Evolutionary conservation across 1,140 invertebrate species (phyloP), one percentile per base, ranked within the genome.

Genomic region (Asobara japonica): DNA sequence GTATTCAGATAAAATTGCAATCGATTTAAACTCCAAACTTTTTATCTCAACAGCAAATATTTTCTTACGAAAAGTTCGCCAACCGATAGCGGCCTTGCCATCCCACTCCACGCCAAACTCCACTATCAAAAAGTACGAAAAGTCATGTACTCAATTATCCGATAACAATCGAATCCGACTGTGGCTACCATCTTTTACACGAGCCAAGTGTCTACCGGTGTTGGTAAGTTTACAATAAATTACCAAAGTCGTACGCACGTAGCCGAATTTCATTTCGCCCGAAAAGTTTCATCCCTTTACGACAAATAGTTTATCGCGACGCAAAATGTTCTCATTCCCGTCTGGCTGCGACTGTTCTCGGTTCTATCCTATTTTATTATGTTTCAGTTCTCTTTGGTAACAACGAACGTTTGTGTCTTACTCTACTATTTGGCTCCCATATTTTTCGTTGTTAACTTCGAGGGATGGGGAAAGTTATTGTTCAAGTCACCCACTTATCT

Each of bases 401-500:
- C 73, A 73, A 74, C 76, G 60, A 67, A 56, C 61, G 51, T 69
- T 80, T 69, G 78, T 80, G 74, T 73, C 70, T 67, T 48, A 69
- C 64, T 61, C 72, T 74, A 74, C 74, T 75, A 74, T 72, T 75
- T 67, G 71, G 48, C 36, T 36, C 74, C 71, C 72, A 48, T 18
- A 69, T 69, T 64, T 62, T 62, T 70, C 65, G 68, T 76, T 51
- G 66, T 56, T n/a, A n/a, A n/a, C n/a, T n/a, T n/a, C n/a, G n/a
- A n/a, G n/a, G n/a, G n/a, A n/a, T n/a, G n/a, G n/a, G n/a, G n/a
- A n/a, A n/a, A n/a, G n/a, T n/a, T n/a, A n/a, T n/a, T n/a, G n/a
- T n/a, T n/a, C n/a, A n/a, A n/a, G n/a, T n/a, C n/a, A n/a, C n/a
- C n/a, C n/a, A n/a, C n/a, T n/a, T n/a, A n/a, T n/a, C n/a, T n/a